Base-by-base conservation (phyloP, 1,140 invertebrate genomes). In the Pygmarrhopalites habei region DNA sequence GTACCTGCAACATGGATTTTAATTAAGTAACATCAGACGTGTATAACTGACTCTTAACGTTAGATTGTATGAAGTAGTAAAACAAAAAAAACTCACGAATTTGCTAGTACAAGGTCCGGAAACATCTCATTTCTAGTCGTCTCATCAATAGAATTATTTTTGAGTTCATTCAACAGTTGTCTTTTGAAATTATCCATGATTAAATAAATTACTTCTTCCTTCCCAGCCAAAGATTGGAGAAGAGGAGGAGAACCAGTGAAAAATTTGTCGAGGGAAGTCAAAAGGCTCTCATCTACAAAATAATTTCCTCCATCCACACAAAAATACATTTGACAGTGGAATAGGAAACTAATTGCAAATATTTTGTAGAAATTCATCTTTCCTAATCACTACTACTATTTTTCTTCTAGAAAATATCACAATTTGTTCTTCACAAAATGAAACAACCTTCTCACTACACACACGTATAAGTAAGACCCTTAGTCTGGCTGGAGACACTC, bases 171-270 rank as follows among this genome's bases (percentile, higher is more conserved):
- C 3, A 17, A n/a, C 14, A 57, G 29, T 23, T 57, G 14, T 10
- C 19, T 5, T 25, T 28, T 44, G 25, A 58, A 23, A 19, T 58
- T 25, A 25, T 58, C 2, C 14, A 58, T 10, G 4, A 56, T n/a
- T 17, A 44, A 14, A 23, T 44, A 58, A 44, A 58, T 44, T 4
- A 44, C 17, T n/a, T 58, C 56, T 25, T 58, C 56, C 23, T 58
- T 58, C 7, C 14, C 56, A 3, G 56, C 56, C 25, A 43, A 25
- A 2, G 56, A 58, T n/a, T 43, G 35, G 2, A 58, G 19, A 5
- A 58, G 19, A 2, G 35, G 41, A 12, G 56, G 56, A 19, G 56
- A 58, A 23, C 56, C 56, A 4, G 47, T 35, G 21, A 56, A 56
- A 21, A n/a, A 5, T 19, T 39, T 56, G n/a, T 41, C 30, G 12